Base-by-base conservation (phyloP, 2,113 vertebrate species). In the Seriola aureovittata region DNA sequence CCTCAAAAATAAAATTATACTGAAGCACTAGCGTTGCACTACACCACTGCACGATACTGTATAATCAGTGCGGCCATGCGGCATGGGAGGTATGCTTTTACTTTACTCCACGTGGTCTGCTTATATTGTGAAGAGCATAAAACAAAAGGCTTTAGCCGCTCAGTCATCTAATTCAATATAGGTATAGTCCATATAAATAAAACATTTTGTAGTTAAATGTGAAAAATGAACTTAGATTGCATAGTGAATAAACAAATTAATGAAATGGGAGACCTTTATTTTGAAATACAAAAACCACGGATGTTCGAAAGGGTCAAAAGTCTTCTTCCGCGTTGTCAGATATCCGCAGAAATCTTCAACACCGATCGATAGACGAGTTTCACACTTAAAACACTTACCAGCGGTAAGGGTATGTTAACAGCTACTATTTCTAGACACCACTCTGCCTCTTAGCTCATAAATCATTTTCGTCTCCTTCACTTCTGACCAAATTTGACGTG, bases 261-360 rank as follows among this genome's bases (percentile, higher is more conserved):
- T 42, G 7, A 42, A 9, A 46, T n/a, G 0, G 2, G 8, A n/a
- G 19, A 29, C 57, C 72, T 86, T 91, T 89, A 91, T 81, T 91
- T 72, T 92, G 90, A 84, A 90, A 48, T 8, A 10, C 6, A 6
- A 32, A 42, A 16, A 42, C 29, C 8, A 90, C 89, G 89, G 90
- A 74, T 66, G 16, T 50, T 5, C n/a, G 40, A 8, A 14, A 67
- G 85, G 86, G 74, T 75, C 90, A 87, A 84, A 88, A 66, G 10
- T 32, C 67, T 11, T 17, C 85, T 94, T 94, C 93, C 93, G 91
- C 82, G 87, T 93, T 90, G 75, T 65, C 7, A 58, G 34, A 65
- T n/a, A 69, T 1, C 38, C 40, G 17, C 17, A 59, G 34, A 73
- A 78, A 65, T 67, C 62, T 3, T 0, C 12, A 36, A 34, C 13